Conservation (phyloP, 2,113 vertebrate species). For the Cephalopterus ornatus region DNA sequence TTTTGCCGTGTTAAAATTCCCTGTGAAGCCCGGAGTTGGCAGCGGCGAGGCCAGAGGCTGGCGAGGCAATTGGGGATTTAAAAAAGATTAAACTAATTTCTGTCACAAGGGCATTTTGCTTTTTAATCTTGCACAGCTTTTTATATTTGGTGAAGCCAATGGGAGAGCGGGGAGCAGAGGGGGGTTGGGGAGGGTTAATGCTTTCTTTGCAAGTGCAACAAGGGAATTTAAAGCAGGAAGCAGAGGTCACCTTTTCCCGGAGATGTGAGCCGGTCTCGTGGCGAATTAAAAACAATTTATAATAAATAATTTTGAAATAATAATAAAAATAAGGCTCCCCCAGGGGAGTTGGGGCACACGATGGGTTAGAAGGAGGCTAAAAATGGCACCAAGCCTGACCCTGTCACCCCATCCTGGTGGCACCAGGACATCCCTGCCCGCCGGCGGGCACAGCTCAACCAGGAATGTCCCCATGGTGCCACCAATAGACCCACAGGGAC, state of each 20-base stretch:
- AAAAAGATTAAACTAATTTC: conserved; percentile 47
- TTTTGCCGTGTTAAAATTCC: conserved; percentile 1
- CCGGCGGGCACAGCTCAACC: not conserved
- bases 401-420: not conserved
- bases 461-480: not conserved
- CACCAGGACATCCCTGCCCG: not conserved
- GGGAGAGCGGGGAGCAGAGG: not conserved
- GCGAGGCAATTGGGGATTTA: conserved; percentile 26
- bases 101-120: conserved; percentile 49
- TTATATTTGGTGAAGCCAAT: not conserved
- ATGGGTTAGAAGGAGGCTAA: not conserved
- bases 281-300: not conserved
- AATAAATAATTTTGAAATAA: not conserved
- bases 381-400: not conserved
- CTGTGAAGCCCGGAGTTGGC: not conserved
- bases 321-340: not conserved
- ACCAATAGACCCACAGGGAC: not conserved
- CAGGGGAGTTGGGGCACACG: fast-evolving
- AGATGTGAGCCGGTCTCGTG: not conserved
- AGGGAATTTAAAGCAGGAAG: conserved; percentile 33
- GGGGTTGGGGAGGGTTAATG: not conserved
- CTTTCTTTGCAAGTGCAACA: not conserved
- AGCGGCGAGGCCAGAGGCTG: conserved; percentile 1
- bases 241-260: conserved; percentile 14
- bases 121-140: conserved; percentile 18